Base-by-base conservation (phyloP, 2,888 invertebrate genomes). In the Prenolepis imparis region DNA sequence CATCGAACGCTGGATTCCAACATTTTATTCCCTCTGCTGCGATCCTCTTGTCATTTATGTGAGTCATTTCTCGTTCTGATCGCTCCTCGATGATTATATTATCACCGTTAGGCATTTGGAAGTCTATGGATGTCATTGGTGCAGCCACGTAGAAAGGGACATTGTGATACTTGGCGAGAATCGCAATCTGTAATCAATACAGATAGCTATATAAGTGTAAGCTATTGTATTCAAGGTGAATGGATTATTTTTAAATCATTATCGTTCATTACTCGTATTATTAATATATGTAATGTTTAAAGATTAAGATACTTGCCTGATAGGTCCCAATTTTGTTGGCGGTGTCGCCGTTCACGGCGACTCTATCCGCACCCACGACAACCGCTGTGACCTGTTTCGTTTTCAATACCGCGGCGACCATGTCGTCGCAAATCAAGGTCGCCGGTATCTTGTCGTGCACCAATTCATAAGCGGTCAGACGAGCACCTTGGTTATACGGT, bases 1-100 rank as follows among this genome's bases (percentile, higher is more conserved):
- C 98, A 95, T 99, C 99, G 95, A 99, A 99, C 0, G 99, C 98
- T 73, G 99, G 99, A 96, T 99, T 99, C 99, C 99, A 99, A 94
- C 98, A 99, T 77, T 96, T 96, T 78, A 99, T 98, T 78, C 98
- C 98, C 93, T 97, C 96, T 9, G 99, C 98, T 73, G 99, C 98
- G 92, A 99, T 98, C 93, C 97, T 96, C 89, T 97, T 96, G 89
- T 98, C 98, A 59, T 98, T 98, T 63, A 99, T 96, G 93, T 97
- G 97, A 0, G 98, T 98, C 97, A 99, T 97, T 95, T 99, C 99
- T 57, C 96, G 96, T 83, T 97, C 97, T 0, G 99, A 98, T 66
- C 99, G 96, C 94, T 99, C 98, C 94, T 99, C 99, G 86, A 99
- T 99, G 28, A 97, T 96, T 91, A 99, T 99, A 87, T 97, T 96